These are phyloP conservation scores for Macropodus opercularis DNA, from an alignment of 2,797 vertebrate genomes.

Conservation along the genomic window DNA sequence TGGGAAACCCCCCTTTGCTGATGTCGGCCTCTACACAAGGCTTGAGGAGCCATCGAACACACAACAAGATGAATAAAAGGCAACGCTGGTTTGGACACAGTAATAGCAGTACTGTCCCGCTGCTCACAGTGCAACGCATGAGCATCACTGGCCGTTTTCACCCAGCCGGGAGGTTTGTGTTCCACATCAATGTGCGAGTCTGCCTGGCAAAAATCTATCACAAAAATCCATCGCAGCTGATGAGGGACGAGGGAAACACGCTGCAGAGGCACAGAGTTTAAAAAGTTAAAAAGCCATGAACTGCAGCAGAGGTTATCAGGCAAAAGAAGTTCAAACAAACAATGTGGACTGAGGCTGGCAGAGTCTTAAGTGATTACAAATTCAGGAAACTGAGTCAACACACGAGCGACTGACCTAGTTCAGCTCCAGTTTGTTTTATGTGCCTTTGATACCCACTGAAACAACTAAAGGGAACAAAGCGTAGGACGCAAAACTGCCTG, in stretches of 20 bases:
- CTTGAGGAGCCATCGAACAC: no score
- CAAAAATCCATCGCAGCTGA: neutral
- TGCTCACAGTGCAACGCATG: neutral
- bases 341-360: constrained; percentile 44
- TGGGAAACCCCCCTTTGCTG: neutral
- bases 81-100: neutral
- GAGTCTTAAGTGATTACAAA: constrained; percentile 55
- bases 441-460: constrained; percentile 6
- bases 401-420: constrained; percentile 50
- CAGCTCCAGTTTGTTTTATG: constrained; percentile 8
- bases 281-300: constrained; percentile 1
- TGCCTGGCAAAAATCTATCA: neutral
- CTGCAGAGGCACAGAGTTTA: no score
- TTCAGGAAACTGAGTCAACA: constrained; percentile 56
- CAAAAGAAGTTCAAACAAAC: constrained; percentile 46
- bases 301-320: constrained; percentile 20
- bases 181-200: neutral
- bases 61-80: no score
- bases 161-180: neutral
- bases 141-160: neutral
- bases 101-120: neutral
- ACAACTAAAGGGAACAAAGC: neutral
- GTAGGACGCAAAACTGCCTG: neutral
- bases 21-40: neutral
- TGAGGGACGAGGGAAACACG: neutral